Evolutionary conservation across 2,888 invertebrate species (phyloP), one percentile per base, ranked within the genome.

Genomic region (Cataglyphis albicans): DNA sequence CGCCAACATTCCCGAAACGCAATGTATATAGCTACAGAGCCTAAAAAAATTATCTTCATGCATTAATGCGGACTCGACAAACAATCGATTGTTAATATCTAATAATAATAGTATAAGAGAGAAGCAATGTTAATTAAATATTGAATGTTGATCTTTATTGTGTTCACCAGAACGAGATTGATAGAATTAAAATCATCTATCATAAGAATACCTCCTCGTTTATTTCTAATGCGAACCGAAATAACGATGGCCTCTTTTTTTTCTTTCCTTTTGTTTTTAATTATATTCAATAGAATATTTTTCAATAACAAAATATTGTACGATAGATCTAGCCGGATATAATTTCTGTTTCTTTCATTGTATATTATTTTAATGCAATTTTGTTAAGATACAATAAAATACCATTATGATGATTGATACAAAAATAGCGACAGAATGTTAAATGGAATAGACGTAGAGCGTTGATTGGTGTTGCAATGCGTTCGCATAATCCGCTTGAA

Each of bases 121-220:
- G 52, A 72, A 61, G 61, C 82, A 70, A 86, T 81, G 85, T 85
- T 87, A 85, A 87, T 88, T 85, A 84, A 87, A 85, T 89, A 88
- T 89, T 87, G 81, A 88, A 89, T 89, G 88, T 89, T 89, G 84
- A 87, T 84, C 84, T 89, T 82, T 89, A 86, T 88, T 68, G 48
- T 78, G 85, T 84, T 74, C 63, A 21, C 75, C 68, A 82, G 64
- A 88, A 57, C 52, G 76, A 78, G 55, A 70, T 70, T 52, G 38
- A 61, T 80, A 64, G 21, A 21, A 68, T 82, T 38, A 29, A 80
- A 78, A 48, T 57, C 5, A 15, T 80, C 9, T 67, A 70, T 18
- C 32, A n/a, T 12, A 32, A 70, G 57, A 48, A 12, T 70, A 32
- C 57, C 29, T 44, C 18, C 18, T 12, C 59, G 18, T 70, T 80